phyloP scores from a whole-genome alignment of 2,888 invertebrate species.

The Zelleria hepariella region DNA sequence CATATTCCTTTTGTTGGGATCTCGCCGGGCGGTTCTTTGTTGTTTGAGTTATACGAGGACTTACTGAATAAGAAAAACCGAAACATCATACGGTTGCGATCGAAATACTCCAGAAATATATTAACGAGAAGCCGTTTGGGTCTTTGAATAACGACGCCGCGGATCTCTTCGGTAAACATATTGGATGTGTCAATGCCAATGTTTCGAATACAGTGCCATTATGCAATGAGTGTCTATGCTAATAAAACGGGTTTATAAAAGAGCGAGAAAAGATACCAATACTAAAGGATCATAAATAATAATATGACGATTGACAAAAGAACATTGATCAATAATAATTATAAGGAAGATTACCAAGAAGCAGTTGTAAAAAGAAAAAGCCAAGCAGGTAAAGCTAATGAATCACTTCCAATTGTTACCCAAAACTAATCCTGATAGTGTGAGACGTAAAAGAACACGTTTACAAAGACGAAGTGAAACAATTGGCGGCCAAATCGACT shows the following conservation, averaged over 20 bases:
- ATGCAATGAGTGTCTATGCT: neutral
- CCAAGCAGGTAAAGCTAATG: neutral
- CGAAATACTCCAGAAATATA: neutral
- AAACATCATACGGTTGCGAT: conserved; percentile 36
- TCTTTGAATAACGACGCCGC: neutral
- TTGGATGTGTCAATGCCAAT: neutral
- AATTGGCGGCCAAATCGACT: conserved; percentile 39
- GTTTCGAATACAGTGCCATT: no score
- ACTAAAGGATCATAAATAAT: neutral
- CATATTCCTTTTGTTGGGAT: conserved; percentile 62
- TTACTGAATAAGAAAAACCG: conserved; percentile 53
- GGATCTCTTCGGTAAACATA: neutral
- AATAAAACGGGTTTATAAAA: neutral
- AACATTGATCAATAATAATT: neutral
- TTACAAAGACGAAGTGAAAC: conserved; percentile 21
- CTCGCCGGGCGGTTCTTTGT: conserved; percentile 54
- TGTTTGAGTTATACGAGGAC: conserved; percentile 53
- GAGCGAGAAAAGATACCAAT: neutral
- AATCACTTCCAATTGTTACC: neutral
- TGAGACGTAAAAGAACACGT: conserved; percentile 19
- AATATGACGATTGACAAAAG: neutral
- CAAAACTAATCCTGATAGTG: neutral
- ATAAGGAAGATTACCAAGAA: neutral
- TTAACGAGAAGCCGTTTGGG: neutral
- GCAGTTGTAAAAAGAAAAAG: no score